Conservation (phyloP, 2,113 vertebrate species). For the Arenaria interpres region DNA sequence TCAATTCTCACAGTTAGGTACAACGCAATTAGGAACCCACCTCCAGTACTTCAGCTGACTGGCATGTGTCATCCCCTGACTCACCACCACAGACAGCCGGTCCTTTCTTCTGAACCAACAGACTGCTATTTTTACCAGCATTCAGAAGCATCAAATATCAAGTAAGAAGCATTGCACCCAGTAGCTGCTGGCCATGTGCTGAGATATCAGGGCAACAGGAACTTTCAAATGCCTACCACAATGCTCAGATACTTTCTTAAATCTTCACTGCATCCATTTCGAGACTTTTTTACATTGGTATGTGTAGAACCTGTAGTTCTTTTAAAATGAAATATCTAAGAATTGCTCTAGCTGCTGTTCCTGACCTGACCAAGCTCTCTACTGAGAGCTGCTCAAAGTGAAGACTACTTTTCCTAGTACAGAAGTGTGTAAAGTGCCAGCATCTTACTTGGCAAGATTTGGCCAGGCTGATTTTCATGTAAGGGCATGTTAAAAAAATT, state of each 20-base stretch:
- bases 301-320: background rate
- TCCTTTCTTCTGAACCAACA: background rate
- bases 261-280: background rate
- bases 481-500: background rate
- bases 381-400: background rate
- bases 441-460: background rate
- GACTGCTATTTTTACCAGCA: background rate
- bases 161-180: background rate
- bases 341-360: background rate
- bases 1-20: background rate
- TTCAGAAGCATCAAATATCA: background rate
- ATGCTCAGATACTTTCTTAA: background rate
- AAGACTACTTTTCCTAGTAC: background rate
- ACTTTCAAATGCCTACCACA: background rate
- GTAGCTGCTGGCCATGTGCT: background rate
- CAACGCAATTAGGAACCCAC: background rate
- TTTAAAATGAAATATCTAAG: background rate
- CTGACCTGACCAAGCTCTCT: background rate
- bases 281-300: background rate
- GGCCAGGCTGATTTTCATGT: background rate
- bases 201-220: background rate
- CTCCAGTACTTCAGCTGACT: background rate
- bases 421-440: background rate
- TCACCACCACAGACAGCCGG: background rate
- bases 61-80: slow-evolving; percentile 11